Conservation (phyloP, 2,888 invertebrate species). For the Andrena bicolor region DNA sequence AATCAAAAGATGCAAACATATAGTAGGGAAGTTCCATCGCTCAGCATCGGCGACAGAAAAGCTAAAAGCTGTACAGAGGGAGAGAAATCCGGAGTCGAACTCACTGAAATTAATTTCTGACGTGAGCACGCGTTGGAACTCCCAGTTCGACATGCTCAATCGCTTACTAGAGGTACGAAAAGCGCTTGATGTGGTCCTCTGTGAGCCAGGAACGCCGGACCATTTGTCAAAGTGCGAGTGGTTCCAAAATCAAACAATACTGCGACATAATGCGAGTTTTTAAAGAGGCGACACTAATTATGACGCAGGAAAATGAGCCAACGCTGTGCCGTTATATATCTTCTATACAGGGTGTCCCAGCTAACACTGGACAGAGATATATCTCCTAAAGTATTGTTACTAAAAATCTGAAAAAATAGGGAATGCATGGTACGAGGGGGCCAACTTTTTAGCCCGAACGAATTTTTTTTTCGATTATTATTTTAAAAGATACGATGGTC, state of each 20-base stretch:
- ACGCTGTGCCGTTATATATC: background rate
- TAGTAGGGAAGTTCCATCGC: background rate
- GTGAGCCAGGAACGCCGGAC: background rate
- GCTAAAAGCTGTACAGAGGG: background rate
- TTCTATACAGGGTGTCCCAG: too few relatives aligned
- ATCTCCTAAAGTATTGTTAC: too few relatives aligned
- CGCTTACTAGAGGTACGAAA: background rate
- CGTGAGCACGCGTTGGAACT: background rate
- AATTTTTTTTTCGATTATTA: too few relatives aligned
- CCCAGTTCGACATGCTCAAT: background rate
- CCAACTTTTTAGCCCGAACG: too few relatives aligned
- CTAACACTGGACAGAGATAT: too few relatives aligned
- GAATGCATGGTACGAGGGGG: too few relatives aligned
- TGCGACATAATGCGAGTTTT: background rate
- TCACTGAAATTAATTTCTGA: background rate
- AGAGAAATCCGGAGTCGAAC: background rate
- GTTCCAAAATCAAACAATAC: background rate
- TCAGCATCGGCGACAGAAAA: background rate
- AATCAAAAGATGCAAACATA: background rate
- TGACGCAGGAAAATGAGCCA: background rate
- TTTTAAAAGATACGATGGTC: too few relatives aligned
- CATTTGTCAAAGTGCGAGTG: background rate
- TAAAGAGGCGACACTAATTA: background rate
- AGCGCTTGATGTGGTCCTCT: background rate
- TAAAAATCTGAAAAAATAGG: too few relatives aligned